These are phyloP conservation scores for Erpobdella octoculata DNA, from an alignment of 2,888 invertebrate species.

Conservation along the genomic window DNA sequence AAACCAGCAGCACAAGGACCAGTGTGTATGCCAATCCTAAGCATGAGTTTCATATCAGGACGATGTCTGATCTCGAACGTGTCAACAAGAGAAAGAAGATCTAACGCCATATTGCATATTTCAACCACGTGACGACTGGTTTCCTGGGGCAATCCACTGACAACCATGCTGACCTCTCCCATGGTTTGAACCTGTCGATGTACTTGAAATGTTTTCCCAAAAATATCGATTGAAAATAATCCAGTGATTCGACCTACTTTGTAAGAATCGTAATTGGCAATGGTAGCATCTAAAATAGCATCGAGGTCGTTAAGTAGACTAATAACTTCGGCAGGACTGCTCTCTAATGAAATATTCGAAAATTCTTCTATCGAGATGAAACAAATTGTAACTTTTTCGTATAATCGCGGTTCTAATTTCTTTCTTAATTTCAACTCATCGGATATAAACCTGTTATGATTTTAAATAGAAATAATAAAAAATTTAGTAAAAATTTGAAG, in stretches of 20 bases:
- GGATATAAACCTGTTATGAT: constrained; percentile 16
- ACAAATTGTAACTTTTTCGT: constrained; percentile 44
- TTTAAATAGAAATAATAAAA: too few species aligned
- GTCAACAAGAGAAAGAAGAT: constrained; percentile 37
- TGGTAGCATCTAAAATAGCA: constrained; percentile 44
- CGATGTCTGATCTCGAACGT: constrained; percentile 37
- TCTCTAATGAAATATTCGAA: constrained; percentile 42
- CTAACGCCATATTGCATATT: constrained; percentile 38
- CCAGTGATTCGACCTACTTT: constrained; percentile 44
- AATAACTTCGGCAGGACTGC: constrained; percentile 45
- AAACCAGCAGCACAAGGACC: constrained; percentile 39
- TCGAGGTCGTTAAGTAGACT: constrained; percentile 46
- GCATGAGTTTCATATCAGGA: constrained; percentile 35
- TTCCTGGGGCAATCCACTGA: constrained; percentile 57
- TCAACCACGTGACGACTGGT: constrained; percentile 37
- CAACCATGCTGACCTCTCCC: constrained; percentile 38
- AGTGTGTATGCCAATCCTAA: constrained; percentile 40
- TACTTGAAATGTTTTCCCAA: neutral
- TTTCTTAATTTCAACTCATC: constrained; percentile 29
- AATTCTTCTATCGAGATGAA: constrained; percentile 47
- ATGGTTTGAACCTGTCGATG: constrained; percentile 36
- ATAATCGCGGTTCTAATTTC: constrained; percentile 34
- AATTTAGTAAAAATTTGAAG: too few species aligned
- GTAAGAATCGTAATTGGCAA: constrained; percentile 45
- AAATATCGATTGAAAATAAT: too few species aligned